These are phyloP conservation scores for Malaclemys terrapin DNA, from an alignment of 2,113 vertebrate genomes.

Conservation along the genomic window DNA sequence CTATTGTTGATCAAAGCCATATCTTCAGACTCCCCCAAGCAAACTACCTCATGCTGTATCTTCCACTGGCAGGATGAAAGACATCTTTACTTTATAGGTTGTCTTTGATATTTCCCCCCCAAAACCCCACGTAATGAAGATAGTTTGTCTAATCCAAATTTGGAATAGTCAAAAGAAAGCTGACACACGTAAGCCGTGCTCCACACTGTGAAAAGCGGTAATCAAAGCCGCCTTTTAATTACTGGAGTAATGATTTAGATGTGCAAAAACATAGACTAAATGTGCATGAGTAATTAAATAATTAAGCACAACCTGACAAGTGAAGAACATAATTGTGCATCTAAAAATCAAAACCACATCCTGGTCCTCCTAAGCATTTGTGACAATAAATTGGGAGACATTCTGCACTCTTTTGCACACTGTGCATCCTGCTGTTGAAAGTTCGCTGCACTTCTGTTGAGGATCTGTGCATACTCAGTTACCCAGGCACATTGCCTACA, in stretches of 20 bases:
- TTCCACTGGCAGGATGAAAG: not conserved
- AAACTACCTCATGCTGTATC: fast-evolving
- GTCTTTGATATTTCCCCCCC: not conserved
- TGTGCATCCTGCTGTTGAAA: not conserved
- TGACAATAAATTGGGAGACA: not conserved
- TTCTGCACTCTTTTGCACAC: not conserved
- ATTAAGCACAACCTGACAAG: slow-evolving; percentile 48
- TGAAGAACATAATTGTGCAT: not conserved
- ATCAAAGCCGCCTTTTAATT: slow-evolving; percentile 56
- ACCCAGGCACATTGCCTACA: not conserved
- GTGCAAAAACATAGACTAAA: not conserved
- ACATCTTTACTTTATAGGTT: fast-evolving
- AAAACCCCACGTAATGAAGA: not conserved
- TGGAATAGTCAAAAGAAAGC: not conserved
- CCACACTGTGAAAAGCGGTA: fast-evolving
- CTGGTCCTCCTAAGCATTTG: not conserved
- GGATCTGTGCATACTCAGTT: not conserved
- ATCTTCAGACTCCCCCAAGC: not conserved
- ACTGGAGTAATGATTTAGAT: not conserved
- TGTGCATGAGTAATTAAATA: slow-evolving; percentile 65
- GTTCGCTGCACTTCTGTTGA: not conserved
- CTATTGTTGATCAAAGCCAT: not conserved
- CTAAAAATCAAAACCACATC: not conserved
- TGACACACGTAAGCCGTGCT: not conserved
- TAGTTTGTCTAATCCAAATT: not conserved